Base-by-base conservation (phyloP, 2,888 invertebrate species). In the Cyclophora punctaria region DNA sequence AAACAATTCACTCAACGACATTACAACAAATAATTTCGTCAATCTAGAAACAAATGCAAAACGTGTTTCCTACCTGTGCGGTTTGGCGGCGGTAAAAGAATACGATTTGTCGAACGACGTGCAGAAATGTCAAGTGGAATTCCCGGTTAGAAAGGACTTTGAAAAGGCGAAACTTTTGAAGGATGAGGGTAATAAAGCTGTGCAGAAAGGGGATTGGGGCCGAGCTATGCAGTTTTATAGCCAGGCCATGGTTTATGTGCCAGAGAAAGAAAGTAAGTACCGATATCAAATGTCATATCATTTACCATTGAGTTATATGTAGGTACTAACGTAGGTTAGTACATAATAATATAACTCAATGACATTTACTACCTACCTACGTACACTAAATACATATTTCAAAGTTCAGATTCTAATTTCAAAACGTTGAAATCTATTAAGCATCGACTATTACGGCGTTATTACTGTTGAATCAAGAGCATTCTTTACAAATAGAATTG, bases 171-270 rank as follows among this genome's bases (percentile, higher is more conserved):
- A 90, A n/a, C 80, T 86, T 54, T 78, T 91, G 41, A 95, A 96
- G 78, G 90, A 92, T 61, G 89, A 90, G 52, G 96, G 95, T 3
- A 96, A 95, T 68, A 84, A 89, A 54, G 91, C 91, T 3, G 96
- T 95, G 64, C 92, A 92, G 60, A 90, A 90, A 62, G 93, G 92
- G 48, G 91, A 94, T 60, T 94, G 92, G 89, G 70, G 78, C 37
- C 90, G 90, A 61, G 94, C 96, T 2, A 81, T 95, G 71, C 83
- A 91, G 40, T 75, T 91, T 44, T 96, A 96, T 75, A 93, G 92
- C 53, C 90, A 90, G 62, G 92, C 93, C 58, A 92, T 94, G 69
- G 75, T 93, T 34, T 80, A 90, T 47, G 88, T 93, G 71, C 95
- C 95, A 6, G 89, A 90, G 52, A 90, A 91, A 63, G 90, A 91